Percentiles rank a stretch among this genome's conserved stretches.
These are phyloP conservation scores for Nudaria mundana DNA, from an alignment of 2,888 invertebrate species.

Conservation along the genomic window DNA sequence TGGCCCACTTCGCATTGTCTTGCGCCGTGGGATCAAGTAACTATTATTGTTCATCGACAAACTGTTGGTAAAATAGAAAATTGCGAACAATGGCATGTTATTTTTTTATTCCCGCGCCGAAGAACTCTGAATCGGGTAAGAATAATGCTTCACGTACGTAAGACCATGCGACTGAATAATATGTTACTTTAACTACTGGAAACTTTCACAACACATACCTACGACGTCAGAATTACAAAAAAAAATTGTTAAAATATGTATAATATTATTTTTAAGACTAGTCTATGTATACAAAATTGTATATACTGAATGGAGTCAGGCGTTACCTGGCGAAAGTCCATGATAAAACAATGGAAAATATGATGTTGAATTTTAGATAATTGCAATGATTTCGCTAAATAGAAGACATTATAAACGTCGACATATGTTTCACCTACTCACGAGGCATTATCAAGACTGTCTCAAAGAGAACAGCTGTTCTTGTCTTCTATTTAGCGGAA, in stretches of 20 bases:
- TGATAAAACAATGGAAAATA: too few species aligned
- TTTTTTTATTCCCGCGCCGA: conserved; percentile 58
- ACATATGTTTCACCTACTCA: too few species aligned
- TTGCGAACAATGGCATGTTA: conserved; percentile 60
- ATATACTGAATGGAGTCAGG: too few species aligned
- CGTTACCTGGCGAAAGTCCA: too few species aligned
- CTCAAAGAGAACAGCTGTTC: too few species aligned
- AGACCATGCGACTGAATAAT: conserved; percentile 24
- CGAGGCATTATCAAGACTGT: too few species aligned
- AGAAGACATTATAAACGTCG: too few species aligned
- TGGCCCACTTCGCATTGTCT: conserved; percentile 77
- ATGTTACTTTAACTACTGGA: conserved; percentile 20
- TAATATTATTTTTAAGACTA: conserved; percentile 16
- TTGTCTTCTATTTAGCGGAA: too few species aligned
- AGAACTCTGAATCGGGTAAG: conserved; percentile 28
- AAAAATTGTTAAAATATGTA: conserved; percentile 32
- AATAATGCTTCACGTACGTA: conserved; percentile 21
- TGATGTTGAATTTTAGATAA: too few species aligned
- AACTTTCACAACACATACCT: conserved; percentile 31
- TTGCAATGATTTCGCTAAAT: too few species aligned
- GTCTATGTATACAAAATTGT: conserved; percentile 40
- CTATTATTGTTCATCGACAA: conserved; percentile 66
- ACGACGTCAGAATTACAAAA: conserved; percentile 13
- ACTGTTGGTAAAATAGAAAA: conserved; percentile 73
- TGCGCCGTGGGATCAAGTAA: conserved; percentile 67